phyloP scores from a whole-genome alignment of 2,888 invertebrate genomes.

The Drosophila peninsularis region DNA sequence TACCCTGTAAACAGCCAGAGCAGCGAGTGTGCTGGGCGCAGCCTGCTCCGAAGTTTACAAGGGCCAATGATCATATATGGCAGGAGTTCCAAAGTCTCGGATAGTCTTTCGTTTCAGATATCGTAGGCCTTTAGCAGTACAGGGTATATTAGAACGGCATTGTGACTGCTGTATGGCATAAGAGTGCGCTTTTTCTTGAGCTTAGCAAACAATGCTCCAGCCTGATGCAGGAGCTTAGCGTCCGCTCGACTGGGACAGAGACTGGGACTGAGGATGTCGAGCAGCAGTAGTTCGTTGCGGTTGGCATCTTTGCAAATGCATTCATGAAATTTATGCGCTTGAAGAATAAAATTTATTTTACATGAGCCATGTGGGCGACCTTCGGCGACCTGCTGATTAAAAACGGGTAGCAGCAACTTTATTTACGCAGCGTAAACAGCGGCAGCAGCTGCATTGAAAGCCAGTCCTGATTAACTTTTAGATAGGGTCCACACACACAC shows the following conservation, averaged over 20 bases:
- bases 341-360: slow-evolving; percentile 70
- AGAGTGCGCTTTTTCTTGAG: slow-evolving; percentile 15
- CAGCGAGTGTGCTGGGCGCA: no score
- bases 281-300: slow-evolving; percentile 1
- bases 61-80: no score
- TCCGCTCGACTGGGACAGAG: slow-evolving; percentile 10
- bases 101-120: no score
- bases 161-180: not conserved
- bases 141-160: not conserved
- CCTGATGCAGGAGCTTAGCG: slow-evolving; percentile 14
- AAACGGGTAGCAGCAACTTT: slow-evolving; percentile 55
- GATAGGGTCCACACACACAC: slow-evolving; percentile 43
- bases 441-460: slow-evolving; percentile 51
- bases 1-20: slow-evolving; percentile 2
- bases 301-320: slow-evolving; percentile 48
- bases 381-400: slow-evolving; percentile 64
- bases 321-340: slow-evolving; percentile 68
- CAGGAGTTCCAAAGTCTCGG: no score
- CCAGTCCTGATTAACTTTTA: slow-evolving; percentile 69
- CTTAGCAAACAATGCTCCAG: slow-evolving; percentile 14
- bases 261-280: not conserved
- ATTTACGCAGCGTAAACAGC: slow-evolving; percentile 61
- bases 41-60: no score
- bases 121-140: not conserved
- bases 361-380: slow-evolving; percentile 58